Base-by-base conservation (phyloP, 2,113 vertebrate species). In the Psilopsiagon aymara region DNA sequence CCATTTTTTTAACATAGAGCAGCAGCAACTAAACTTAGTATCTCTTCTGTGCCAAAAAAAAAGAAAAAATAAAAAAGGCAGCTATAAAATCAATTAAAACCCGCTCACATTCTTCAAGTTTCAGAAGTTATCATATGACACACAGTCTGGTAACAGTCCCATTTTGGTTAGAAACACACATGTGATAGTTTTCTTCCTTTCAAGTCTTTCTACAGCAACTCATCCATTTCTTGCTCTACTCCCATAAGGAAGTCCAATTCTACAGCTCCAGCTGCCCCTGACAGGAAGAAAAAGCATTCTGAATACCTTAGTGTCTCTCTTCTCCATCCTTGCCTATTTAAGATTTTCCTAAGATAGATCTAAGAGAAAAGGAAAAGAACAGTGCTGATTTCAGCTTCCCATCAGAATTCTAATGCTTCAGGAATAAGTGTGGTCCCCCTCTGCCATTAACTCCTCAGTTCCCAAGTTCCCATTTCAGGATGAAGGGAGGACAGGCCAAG, bases 351-450 rank as follows among this genome's bases (percentile, higher is more conserved):
- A 68, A 85, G 51, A 71, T 1, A 80, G 51, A 17, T 28, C 37
- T 46, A 52, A 63, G 46, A 60, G 55, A 43, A 14, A 49, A 64
- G 33, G 52, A 85, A 60, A 44, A 73, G 43, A 46, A 13, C 10
- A 71, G 39, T 4, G 29, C 39, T 88, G 44, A 80, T 47, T 83
- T 74, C 39, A 82, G 46, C 76, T 73, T 92, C 73, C 71, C 24
- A 21, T 28, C 18, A 27, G 24, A 28, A 21, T 71, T 53, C 47
- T 21, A 46, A 37, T 3, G 31, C 57, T 86, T 13, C 31, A 64
- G 57, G 27, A 70, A 3, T 16, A 39, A n/a, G 13, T 2, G 1
- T 29, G 35, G 43, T 44, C 35, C 0, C 1, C 24, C 47, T 73
- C 84, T 73, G 44, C 18, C 2, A 1, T 20, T 80, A 43, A 33